Conservation (phyloP, 2,888 invertebrate species). For the Diplazon laetatorius region DNA sequence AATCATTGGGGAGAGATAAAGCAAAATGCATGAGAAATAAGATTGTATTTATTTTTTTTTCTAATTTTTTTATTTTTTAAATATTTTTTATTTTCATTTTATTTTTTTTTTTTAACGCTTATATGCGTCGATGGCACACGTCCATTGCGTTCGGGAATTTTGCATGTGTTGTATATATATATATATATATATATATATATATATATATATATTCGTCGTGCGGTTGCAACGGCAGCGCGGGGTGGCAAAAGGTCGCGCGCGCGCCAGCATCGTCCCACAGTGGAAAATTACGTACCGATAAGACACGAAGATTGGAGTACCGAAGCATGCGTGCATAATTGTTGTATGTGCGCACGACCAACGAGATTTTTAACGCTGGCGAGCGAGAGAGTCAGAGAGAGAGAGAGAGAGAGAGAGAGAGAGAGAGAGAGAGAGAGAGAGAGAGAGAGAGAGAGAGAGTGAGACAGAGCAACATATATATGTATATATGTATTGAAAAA, state of each 20-base stretch:
- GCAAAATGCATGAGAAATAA: conserved; percentile 18
- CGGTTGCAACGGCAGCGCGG: conserved; percentile 28
- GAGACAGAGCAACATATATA: conserved; percentile 6
- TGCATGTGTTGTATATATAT: too few species aligned
- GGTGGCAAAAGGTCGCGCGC: conserved; percentile 45
- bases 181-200: too few species aligned
- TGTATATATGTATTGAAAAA: conserved; percentile 46
- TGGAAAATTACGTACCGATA: conserved; percentile 70
- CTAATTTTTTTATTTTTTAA: too few species aligned
- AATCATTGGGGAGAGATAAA: conserved; percentile 31
- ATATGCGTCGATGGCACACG: conserved; percentile 41
- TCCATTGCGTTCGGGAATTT: conserved; percentile 30
- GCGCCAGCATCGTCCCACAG: conserved; percentile 46
- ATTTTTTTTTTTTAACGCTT: conserved; percentile 5
- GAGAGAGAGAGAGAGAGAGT: conserved; percentile 24
- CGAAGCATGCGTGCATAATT: conserved; percentile 24
- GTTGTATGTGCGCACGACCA: conserved; percentile 60
- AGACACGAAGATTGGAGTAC: conserved; percentile 50
- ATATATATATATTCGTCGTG: too few species aligned
- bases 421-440: conserved; percentile 11
- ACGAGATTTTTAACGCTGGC: conserved; percentile 47
- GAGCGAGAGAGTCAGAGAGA: background rate
- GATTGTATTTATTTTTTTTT: too few species aligned
- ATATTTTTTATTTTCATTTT: too few species aligned
- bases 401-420: conserved; percentile 21